Percentiles rank a stretch among this genome's conserved stretches.
Evolutionary conservation across 2,888 invertebrate genomes (phyloP).

Genomic region (Cyclophora albipunctata): DNA sequence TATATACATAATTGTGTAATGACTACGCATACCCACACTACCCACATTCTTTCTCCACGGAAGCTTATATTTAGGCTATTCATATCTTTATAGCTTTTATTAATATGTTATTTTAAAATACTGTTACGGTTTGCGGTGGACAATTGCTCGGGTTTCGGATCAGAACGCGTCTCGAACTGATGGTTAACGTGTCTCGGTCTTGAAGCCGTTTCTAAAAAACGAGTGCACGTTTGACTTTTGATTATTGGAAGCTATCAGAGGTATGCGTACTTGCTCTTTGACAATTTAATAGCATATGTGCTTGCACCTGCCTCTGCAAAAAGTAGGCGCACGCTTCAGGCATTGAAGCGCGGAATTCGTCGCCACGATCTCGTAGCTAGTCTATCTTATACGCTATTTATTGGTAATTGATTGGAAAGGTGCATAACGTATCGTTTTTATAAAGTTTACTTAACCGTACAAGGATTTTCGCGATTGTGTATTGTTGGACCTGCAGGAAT

Average conservation of each 20-base stretch:
- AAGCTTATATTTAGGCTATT: slow-evolving; percentile 37
- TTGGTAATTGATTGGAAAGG: slow-evolving; percentile 73
- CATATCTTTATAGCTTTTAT: slow-evolving; percentile 36
- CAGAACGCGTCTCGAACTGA: slow-evolving; percentile 3
- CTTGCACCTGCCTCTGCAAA: slow-evolving; percentile 70
- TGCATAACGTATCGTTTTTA: slow-evolving; percentile 54
- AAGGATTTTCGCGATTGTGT: slow-evolving; percentile 30
- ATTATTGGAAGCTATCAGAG: slow-evolving; percentile 57
- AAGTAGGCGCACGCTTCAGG: slow-evolving; percentile 70
- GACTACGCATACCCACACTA: slow-evolving; percentile 29
- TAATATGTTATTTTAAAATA: slow-evolving; percentile 36
- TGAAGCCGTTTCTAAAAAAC: slow-evolving; percentile 6
- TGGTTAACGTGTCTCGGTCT: slow-evolving; percentile 14
- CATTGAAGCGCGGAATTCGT: slow-evolving; percentile 69
- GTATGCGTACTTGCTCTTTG: slow-evolving; percentile 51
- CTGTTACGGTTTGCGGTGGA: slow-evolving; percentile 43
- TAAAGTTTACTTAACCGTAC: slow-evolving; percentile 34
- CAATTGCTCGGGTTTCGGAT: slow-evolving; percentile 20
- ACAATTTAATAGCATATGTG: slow-evolving; percentile 75
- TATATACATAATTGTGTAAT: slow-evolving; percentile 42
- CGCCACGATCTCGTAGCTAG: slow-evolving; percentile 54
- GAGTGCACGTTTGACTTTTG: slow-evolving; percentile 46
- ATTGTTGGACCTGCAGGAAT: background rate
- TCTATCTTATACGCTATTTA: slow-evolving; percentile 69
- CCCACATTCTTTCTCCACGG: slow-evolving; percentile 21